Evolutionary conservation across 2,888 invertebrate species (phyloP).

Genomic region (Epicampocera succincta): DNA sequence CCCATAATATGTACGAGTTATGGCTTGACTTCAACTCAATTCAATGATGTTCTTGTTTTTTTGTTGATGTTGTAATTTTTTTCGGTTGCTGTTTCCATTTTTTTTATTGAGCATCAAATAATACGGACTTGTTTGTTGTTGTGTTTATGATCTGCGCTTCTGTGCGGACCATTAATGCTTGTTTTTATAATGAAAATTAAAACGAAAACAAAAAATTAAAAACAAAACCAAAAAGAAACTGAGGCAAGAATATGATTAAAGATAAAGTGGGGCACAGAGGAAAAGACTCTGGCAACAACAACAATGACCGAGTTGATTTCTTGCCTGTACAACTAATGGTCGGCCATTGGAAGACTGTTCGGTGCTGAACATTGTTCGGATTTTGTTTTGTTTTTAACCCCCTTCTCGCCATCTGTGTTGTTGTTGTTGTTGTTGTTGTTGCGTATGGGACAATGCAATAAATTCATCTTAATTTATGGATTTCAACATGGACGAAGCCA

Average conservation of each 20-base stretch:
- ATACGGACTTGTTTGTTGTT: slow-evolving; percentile 37
- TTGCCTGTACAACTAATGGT: slow-evolving; percentile 55
- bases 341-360: slow-evolving; percentile 62
- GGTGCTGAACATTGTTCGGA: slow-evolving; percentile 25
- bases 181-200: slow-evolving; percentile 60
- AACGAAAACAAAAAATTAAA: slow-evolving; percentile 39
- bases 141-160: slow-evolving; percentile 54
- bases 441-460: slow-evolving; percentile 64
- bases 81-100: slow-evolving; percentile 34
- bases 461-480: slow-evolving; percentile 68
- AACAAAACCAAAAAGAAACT: slow-evolving; percentile 36
- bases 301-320: slow-evolving; percentile 34
- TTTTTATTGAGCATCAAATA: slow-evolving; percentile 43
- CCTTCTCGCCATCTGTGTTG: slow-evolving; percentile 28
- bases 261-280: not conserved
- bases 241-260: not conserved
- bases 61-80: slow-evolving; percentile 16
- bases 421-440: slow-evolving; percentile 35
- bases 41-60: slow-evolving; percentile 40
- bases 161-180: slow-evolving; percentile 58
- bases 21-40: slow-evolving; percentile 59
- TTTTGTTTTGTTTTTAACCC: slow-evolving; percentile 18
- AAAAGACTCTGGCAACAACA: not conserved
- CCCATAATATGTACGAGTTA: slow-evolving; percentile 60
- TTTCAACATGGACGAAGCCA: slow-evolving; percentile 62